Evolutionary conservation across 2,797 vertebrate genomes (phyloP).

Genomic region (Cynodonichthys magdalenae): DNA sequence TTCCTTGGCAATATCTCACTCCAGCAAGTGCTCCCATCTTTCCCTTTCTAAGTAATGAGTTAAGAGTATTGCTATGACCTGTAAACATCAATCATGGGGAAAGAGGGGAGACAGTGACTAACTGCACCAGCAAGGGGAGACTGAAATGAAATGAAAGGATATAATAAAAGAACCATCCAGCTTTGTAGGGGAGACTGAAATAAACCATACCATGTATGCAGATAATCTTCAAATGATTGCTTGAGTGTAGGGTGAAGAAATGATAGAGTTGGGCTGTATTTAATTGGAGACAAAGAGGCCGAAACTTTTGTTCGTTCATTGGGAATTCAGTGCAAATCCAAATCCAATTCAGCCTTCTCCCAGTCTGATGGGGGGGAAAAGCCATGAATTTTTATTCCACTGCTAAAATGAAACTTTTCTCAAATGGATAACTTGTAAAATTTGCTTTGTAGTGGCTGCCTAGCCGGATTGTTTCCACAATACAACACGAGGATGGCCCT

Average conservation of each 20-base stretch:
- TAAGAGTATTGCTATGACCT: slow-evolving; percentile 84
- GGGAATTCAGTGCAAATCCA: slow-evolving; percentile 62
- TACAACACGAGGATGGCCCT: slow-evolving; percentile 66
- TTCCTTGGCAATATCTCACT: slow-evolving; percentile 79
- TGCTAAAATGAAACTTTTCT: slow-evolving; percentile 69
- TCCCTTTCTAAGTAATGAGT: slow-evolving; percentile 84
- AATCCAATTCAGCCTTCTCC: slow-evolving; percentile 65
- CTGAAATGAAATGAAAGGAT: slow-evolving; percentile 77
- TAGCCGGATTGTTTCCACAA: slow-evolving; percentile 72
- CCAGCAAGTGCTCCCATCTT: slow-evolving; percentile 77
- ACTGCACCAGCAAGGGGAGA: slow-evolving; percentile 61
- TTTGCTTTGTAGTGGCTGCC: slow-evolving; percentile 65
- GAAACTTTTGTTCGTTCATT: slow-evolving; percentile 63
- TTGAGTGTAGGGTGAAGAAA: slow-evolving; percentile 34
- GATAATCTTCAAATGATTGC: slow-evolving; percentile 44
- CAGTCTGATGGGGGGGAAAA: slow-evolving; percentile 37
- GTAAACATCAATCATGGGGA: slow-evolving; percentile 79
- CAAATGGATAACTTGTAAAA: slow-evolving; percentile 69
- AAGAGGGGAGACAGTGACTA: slow-evolving; percentile 75
- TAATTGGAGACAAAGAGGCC: slow-evolving; percentile 44
- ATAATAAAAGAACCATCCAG: slow-evolving; percentile 72
- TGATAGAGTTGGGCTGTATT: slow-evolving; percentile 29
- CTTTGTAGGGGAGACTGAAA: slow-evolving; percentile 42
- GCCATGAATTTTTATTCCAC: slow-evolving; percentile 61
- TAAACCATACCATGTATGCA: slow-evolving; percentile 46